A percentile compares a stretch with the other conserved stretches of the same genome.
phyloP scores from a whole-genome alignment of 1,140 invertebrate species.

The Pomacea maculata region DNA sequence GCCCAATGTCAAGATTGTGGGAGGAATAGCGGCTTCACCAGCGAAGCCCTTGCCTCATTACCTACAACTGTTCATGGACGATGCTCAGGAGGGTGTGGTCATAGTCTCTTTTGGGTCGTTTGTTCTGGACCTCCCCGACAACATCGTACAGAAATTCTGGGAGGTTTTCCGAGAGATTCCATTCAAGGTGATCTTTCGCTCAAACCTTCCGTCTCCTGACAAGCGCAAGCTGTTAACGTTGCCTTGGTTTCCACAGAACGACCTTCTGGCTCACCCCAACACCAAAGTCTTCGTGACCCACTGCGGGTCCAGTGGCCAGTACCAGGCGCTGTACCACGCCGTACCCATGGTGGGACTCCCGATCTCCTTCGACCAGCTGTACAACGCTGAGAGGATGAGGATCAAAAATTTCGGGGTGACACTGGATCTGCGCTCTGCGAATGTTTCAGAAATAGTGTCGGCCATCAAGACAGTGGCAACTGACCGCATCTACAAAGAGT shows the following conservation, averaged over 20 bases:
- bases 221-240: conserved; percentile 27
- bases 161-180: conserved; percentile 26
- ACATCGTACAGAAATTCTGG: conserved; percentile 19
- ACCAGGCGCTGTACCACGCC: conserved; percentile 44
- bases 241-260: conserved; percentile 48
- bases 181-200: conserved; percentile 29
- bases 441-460: conserved; percentile 40
- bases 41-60: conserved; percentile 12
- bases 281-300: conserved; percentile 44
- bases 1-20: conserved; percentile 37
- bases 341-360: conserved; percentile 72
- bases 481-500: conserved; percentile 19
- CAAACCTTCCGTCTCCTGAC: conserved; percentile 15
- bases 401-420: conserved; percentile 30
- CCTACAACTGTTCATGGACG: conserved; percentile 32
- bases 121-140: conserved; percentile 16
- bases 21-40: conserved; percentile 23
- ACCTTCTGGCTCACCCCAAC: conserved; percentile 69
- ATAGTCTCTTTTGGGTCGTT: conserved; percentile 39
- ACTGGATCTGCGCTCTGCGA: conserved; percentile 37
- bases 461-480: conserved; percentile 37
- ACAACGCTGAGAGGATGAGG: conserved; percentile 55
- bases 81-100: conserved; percentile 31
- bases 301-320: conserved; percentile 39
- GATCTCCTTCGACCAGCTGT: conserved; percentile 74